Evolutionary conservation across 2,113 vertebrate species (phyloP), one percentile per base, ranked within the genome.

Genomic region (Myrmecophaga tridactyla): DNA sequence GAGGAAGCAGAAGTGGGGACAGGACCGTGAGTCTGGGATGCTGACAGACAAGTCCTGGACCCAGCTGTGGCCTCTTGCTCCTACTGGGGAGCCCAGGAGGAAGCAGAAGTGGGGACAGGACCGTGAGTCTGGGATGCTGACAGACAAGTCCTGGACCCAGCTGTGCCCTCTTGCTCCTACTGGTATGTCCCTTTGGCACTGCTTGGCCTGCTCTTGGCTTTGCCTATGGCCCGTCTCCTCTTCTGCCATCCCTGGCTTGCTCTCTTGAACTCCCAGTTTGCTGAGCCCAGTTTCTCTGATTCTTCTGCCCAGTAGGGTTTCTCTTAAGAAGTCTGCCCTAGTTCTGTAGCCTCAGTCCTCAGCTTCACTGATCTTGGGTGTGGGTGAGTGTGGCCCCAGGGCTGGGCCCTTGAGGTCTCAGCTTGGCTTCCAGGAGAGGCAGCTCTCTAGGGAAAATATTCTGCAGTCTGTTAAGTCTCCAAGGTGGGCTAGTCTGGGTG

Each of bases 131-230:
- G 46, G 77, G 65, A 10, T 69, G 58, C 65, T 93, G 90, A 39
- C 39, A 0, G 39, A 85, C 21, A n/a, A 51, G 76, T 39, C 67
- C 86, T 36, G 73, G 58, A 56, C 53, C 23, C 14, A 6, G 18
- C 46, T 9, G 1, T 51, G 39, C 18, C 25, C 69, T 56, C 31
- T 56, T 1, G 7, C 14, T 39, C 4, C 58, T 62, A 14, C 43
- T 43, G 81, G 81, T 80, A 3, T 39, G 73, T 63, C n/a, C 29
- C 75, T 17, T 11, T 39, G 43, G 17, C 48, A 27, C 8, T 1
- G 0, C 1, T 4, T 9, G 18, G 4, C 36, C 43, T 7, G 4
- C 6, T n/a, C 12, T 31, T 34, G n/a, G 41, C 48, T 48, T 27
- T 76, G 63, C 13, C n/a, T n/a, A 0, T 13, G 51, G 51, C 17